Conservation (phyloP, 2,797 vertebrate species). For the Acanthornis magna region DNA sequence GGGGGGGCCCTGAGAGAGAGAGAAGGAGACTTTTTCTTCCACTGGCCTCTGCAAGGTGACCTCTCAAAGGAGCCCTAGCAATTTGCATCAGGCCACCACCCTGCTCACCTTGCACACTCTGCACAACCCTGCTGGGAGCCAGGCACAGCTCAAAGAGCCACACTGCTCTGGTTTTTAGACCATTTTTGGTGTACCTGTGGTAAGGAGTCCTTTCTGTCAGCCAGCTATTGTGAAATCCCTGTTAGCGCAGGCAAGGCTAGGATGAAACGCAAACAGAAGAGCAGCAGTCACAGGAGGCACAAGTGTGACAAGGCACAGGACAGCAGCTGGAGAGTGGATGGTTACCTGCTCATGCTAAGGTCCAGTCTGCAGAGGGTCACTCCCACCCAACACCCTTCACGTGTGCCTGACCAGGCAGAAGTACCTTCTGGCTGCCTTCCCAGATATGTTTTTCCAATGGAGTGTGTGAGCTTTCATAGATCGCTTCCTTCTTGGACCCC, state of each 20-base stretch:
- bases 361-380: background rate
- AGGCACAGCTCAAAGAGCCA: background rate
- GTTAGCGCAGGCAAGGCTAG: fast-evolving
- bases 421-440: background rate
- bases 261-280: background rate
- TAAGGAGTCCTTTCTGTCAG: background rate
- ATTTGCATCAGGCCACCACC: background rate
- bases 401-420: background rate
- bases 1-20: background rate
- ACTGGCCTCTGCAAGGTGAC: background rate
- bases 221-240: background rate
- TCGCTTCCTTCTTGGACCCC: background rate
- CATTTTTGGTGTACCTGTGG: background rate
- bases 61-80: background rate
- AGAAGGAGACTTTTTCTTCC: background rate
- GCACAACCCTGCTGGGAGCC: background rate
- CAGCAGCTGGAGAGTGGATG: background rate
- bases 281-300: background rate
- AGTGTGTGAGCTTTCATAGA: background rate
- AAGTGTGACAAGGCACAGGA: background rate
- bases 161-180: background rate
- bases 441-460: background rate
- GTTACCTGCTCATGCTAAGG: background rate
- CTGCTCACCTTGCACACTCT: fast-evolving
- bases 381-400: background rate